Percentiles rank a stretch among this genome's conserved stretches.
Evolutionary conservation across 2,888 invertebrate genomes (phyloP).

Genomic region (Rhagonycha fulva): DNA sequence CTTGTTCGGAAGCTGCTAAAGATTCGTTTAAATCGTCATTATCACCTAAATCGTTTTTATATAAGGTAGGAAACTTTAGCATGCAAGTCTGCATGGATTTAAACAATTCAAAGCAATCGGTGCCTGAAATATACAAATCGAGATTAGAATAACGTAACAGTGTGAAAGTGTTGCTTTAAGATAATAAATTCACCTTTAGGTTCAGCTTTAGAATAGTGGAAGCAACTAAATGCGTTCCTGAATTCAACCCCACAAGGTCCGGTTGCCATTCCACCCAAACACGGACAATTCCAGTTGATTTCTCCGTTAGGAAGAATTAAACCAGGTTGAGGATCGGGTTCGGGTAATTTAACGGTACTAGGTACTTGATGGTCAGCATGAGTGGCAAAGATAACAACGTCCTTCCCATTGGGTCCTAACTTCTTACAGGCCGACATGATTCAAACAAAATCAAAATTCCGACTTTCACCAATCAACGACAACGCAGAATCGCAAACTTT

Average conservation of each 20-base stretch:
- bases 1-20: conserved; percentile 32
- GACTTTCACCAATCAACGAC: conserved; percentile 51
- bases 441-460: conserved; percentile 46
- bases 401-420: conserved; percentile 67
- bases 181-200: conserved; percentile 70
- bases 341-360: conserved; percentile 70
- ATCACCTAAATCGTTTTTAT: conserved; percentile 72
- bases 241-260: conserved; percentile 95
- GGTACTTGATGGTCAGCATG: conserved; percentile 78
- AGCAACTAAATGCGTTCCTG: conserved; percentile 92
- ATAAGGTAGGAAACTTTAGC: conserved; percentile 82
- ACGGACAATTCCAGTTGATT: conserved; percentile 97
- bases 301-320: conserved; percentile 82
- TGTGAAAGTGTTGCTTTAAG: not conserved
- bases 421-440: conserved; percentile 58
- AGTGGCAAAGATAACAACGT: conserved; percentile 81
- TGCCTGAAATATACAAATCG: conserved; percentile 49
- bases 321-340: conserved; percentile 77
- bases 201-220: conserved; percentile 87
- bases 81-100: conserved; percentile 91
- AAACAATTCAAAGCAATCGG: conserved; percentile 90
- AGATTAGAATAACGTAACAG: not conserved
- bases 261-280: conserved; percentile 96
- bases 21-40: conserved; percentile 60
- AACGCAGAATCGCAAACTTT: conserved; percentile 57